Evolutionary conservation across 2,797 vertebrate species (phyloP).

Genomic region (Lophotriccus pileatus): DNA sequence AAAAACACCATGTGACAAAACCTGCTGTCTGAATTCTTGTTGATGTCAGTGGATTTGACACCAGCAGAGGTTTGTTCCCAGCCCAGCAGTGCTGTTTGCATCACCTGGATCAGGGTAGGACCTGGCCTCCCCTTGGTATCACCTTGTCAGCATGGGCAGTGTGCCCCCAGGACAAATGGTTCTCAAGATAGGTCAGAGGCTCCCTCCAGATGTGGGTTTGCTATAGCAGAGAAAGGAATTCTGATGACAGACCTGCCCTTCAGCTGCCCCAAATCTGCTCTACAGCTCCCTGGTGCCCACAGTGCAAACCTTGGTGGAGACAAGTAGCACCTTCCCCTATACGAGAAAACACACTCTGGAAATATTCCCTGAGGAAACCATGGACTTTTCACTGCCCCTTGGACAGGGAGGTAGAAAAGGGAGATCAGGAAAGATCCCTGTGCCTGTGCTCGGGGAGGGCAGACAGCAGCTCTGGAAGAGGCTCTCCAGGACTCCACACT

Average conservation of each 20-base stretch:
- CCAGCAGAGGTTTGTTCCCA: background rate
- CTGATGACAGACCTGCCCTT: background rate
- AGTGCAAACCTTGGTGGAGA: background rate
- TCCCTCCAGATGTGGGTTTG: background rate
- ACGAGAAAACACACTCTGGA: background rate
- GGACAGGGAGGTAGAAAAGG: background rate
- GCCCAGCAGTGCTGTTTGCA: background rate
- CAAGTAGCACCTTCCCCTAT: accelerated
- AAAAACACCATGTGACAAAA: background rate
- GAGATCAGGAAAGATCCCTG: background rate
- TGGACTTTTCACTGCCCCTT: background rate
- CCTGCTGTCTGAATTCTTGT: background rate
- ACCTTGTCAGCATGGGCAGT: background rate
- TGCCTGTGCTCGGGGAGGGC: background rate
- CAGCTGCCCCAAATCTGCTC: background rate
- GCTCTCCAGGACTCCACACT: background rate
- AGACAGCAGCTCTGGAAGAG: background rate
- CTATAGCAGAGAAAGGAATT: background rate
- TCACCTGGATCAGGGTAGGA: background rate
- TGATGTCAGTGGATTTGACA: background rate
- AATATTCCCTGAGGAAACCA: background rate
- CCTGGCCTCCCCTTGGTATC: background rate
- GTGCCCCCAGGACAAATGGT: background rate
- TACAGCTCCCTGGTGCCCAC: background rate
- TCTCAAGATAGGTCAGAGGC: background rate